Evolutionary conservation across 2,797 vertebrate species (phyloP), one percentile per base, ranked within the genome.

Genomic region (Siniperca scherzeri): DNA sequence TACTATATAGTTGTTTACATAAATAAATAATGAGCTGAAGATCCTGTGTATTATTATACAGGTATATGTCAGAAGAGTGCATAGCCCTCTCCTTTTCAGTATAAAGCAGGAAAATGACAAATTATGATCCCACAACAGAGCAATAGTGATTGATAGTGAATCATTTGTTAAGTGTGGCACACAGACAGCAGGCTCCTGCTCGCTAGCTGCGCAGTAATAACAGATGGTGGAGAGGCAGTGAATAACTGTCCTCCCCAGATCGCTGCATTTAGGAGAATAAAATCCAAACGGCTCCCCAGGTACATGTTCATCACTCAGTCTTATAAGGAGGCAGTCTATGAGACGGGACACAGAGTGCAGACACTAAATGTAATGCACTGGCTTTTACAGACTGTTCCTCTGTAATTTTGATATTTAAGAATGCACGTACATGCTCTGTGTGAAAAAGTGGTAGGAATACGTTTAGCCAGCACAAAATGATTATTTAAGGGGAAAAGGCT

Each of bases 201-300:
- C 80, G 46, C 70, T 74, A 65, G 38, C 83, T 84, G 87, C 74
- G 81, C 57, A 62, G 85, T 70, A 75, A 80, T 79, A 88, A 86
- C 88, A 90, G 89, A 91, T 83, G 90, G 77, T 12, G 46, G 74
- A 70, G 84, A 87, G 66, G 70, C 80, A 76, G 77, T 88, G 86
- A 90, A 68, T 89, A 88, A 88, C 82, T 76, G 85, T 80, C 85
- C 77, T 78, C 65, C 74, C 73, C 70, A 87, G 81, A 87, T 86
- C 42, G 22, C 83, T 88, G 77, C 74, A 82, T 93, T 91, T 87
- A 92, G 89, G 77, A 79, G 78, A 74, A 87, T 91, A 84, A 91
- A 89, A 91, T 46, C 77, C 76, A 82, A 91, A 93, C 55, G 9
- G 84, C 81, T 91, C 91, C 92, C 93, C 70, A 75, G 91, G 82